A percentile compares a stretch with the other conserved stretches of the same genome.
Evolutionary conservation across 2,113 vertebrate genomes (phyloP).

Genomic region (Eulemur macaco): DNA sequence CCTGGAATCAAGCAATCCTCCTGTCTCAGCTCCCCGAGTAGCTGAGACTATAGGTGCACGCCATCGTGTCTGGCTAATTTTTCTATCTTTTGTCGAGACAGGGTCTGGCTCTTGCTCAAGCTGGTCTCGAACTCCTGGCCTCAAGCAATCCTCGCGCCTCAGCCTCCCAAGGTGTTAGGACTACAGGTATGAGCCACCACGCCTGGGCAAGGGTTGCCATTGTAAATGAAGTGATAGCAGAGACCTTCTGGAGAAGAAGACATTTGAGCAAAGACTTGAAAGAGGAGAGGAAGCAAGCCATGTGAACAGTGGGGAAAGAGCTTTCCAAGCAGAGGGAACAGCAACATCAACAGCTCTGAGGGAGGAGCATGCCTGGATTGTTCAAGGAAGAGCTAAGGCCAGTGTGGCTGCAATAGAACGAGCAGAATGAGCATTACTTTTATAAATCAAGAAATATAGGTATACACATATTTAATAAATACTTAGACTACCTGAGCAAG

Average conservation of each 20-base stretch:
- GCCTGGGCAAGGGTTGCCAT: neutral
- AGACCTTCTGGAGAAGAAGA: neutral
- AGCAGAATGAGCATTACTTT: neutral
- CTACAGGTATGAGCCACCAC: too few species aligned
- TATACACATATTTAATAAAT: neutral
- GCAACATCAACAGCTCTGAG: neutral
- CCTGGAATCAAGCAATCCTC: too few species aligned
- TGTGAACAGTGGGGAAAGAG: too few species aligned
- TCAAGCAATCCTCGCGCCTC: too few species aligned
- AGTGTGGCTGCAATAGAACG: neutral
- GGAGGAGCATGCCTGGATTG: neutral
- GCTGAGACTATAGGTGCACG: too few species aligned
- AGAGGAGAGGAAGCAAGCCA: neutral
- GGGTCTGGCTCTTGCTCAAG: too few species aligned
- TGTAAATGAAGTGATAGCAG: neutral
- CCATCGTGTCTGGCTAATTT: too few species aligned
- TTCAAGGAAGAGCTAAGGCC: neutral
- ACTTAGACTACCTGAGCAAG: neutral
- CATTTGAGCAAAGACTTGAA: neutral
- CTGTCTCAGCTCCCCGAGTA: too few species aligned
- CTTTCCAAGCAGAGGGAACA: neutral
- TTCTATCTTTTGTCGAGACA: too few species aligned
- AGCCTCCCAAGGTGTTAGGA: too few species aligned
- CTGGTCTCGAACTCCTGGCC: too few species aligned
- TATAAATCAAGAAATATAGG: neutral